Conservation (phyloP, 2,113 vertebrate species). For the Labrus mixtus region DNA sequence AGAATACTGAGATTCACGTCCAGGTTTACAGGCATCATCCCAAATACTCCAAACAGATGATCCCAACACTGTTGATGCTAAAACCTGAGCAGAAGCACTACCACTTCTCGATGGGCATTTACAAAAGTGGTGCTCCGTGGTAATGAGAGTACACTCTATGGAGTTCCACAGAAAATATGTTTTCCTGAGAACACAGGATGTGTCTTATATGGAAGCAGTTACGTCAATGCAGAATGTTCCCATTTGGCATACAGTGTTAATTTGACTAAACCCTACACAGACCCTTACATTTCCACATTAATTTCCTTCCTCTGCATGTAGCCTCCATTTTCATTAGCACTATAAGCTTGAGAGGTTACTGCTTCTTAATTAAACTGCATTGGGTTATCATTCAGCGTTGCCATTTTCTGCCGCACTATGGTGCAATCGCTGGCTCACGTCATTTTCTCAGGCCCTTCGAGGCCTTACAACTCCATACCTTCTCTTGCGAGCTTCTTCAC, state of each 20-base stretch:
- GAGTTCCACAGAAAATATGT: not conserved
- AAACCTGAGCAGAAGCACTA: not conserved
- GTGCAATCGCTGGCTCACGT: constrained; percentile 25
- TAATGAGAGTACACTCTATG: not conserved
- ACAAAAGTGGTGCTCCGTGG: constrained; percentile 6
- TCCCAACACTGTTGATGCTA: not conserved
- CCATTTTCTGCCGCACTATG: constrained; percentile 60
- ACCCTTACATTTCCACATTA: constrained; percentile 60
- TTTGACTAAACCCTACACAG: constrained; percentile 45
- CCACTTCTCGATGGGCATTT: not conserved
- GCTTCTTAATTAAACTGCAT: constrained; percentile 81
- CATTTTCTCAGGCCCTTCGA: constrained; percentile 26
- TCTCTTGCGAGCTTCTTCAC: too few species aligned
- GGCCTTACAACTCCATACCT: not conserved
- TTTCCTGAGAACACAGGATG: constrained; percentile 10
- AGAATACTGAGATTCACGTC: not conserved
- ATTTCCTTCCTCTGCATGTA: constrained; percentile 69
- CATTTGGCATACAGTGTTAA: constrained; percentile 32
- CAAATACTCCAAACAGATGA: not conserved
- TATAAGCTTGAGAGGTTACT: constrained; percentile 72
- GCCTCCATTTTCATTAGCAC: constrained; percentile 71
- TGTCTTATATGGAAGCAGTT: constrained; percentile 21
- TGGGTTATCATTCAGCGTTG: constrained; percentile 75
- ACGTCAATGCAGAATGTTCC: constrained; percentile 34
- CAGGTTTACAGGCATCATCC: not conserved